Percentiles rank a stretch among this genome's conserved stretches.
Evolutionary conservation across 2,888 invertebrate genomes (phyloP).

Genomic region (Mechanitis messenoides): DNA sequence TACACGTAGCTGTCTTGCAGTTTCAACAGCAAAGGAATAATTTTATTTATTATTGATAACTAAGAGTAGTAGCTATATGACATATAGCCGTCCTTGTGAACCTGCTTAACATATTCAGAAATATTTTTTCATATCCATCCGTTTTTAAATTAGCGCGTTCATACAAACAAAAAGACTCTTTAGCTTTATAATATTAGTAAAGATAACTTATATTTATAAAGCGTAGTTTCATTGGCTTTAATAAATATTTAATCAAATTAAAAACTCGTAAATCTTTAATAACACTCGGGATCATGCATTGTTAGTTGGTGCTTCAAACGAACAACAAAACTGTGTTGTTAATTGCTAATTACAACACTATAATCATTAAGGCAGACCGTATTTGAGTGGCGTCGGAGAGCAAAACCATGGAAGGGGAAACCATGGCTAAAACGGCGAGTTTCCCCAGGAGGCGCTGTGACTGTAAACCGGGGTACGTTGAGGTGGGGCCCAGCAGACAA

Average conservation of each 20-base stretch:
- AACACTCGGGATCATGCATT: conserved; percentile 17
- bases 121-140: too few relatives aligned
- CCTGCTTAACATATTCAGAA: too few relatives aligned
- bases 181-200: too few relatives aligned
- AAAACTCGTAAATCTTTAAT: background rate
- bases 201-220: too few relatives aligned
- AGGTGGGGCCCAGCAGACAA: conserved; percentile 72
- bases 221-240: background rate
- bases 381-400: conserved; percentile 80
- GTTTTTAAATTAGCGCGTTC: too few relatives aligned
- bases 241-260: background rate
- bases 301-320: conserved; percentile 16
- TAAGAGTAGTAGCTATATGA: too few relatives aligned
- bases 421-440: conserved; percentile 71
- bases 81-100: too few relatives aligned
- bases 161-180: too few relatives aligned
- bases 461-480: conserved; percentile 71
- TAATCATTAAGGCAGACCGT: conserved; percentile 75
- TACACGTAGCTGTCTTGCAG: too few relatives aligned
- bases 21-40: too few relatives aligned
- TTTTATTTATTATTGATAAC: too few relatives aligned
- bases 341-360: conserved; percentile 19
- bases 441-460: conserved; percentile 75
- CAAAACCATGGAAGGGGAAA: conserved; percentile 79
- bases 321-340: conserved; percentile 22